These are phyloP conservation scores for Antigone vipio DNA, from an alignment of 2,113 vertebrate genomes.

Conservation along the genomic window DNA sequence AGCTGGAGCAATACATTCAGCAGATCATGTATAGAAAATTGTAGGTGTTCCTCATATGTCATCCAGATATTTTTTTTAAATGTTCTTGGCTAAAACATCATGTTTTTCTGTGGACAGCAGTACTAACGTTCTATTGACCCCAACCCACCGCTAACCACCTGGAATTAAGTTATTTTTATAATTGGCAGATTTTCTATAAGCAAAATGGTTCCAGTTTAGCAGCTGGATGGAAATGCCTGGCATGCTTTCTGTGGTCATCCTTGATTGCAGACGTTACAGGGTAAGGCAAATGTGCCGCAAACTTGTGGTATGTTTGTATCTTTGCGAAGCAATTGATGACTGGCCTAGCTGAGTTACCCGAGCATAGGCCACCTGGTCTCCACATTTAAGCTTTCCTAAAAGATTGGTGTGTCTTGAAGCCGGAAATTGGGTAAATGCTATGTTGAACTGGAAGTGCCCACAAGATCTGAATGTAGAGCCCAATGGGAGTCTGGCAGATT, in stretches of 20 bases:
- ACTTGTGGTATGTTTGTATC: background rate
- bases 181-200: slow-evolving; percentile 4
- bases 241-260: background rate
- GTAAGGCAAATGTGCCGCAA: background rate
- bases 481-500: background rate
- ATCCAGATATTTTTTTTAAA: background rate
- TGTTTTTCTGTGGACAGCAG: background rate
- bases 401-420: background rate
- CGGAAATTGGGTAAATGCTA: background rate
- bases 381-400: background rate
- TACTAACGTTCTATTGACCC: background rate
- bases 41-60: background rate
- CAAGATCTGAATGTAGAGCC: background rate
- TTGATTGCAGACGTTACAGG: background rate
- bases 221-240: slow-evolving; percentile 7
- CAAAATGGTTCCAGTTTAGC: slow-evolving; percentile 10
- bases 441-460: background rate
- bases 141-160: background rate
- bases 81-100: background rate
- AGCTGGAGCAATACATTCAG: background rate
- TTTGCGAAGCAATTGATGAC: background rate
- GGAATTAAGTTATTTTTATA: slow-evolving; percentile 42
- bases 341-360: background rate
- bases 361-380: background rate
- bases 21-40: background rate